Evolutionary conservation across 2,888 invertebrate species (phyloP).

Genomic region (Slavum lentiscoides): DNA sequence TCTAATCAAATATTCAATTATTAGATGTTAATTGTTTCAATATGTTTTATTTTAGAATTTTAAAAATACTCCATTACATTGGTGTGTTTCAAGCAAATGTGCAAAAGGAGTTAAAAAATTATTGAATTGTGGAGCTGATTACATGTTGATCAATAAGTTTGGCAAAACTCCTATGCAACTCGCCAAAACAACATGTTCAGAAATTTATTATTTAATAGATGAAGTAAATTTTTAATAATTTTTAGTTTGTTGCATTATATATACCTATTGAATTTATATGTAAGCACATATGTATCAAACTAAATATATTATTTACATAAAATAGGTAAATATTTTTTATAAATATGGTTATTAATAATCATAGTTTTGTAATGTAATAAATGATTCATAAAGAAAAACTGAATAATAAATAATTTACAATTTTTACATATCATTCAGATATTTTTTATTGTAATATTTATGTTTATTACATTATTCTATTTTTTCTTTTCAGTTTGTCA

Average conservation of each 20-base stretch:
- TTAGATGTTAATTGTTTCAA: neutral
- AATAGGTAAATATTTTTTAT: no score
- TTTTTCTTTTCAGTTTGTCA: constrained; percentile 19
- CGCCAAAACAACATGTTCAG: constrained; percentile 60
- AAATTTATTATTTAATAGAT: constrained; percentile 29
- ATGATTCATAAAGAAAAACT: no score
- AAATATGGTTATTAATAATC: no score
- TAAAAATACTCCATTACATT: constrained; percentile 90
- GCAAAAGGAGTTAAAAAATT: constrained; percentile 70
- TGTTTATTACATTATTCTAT: neutral
- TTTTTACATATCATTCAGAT: neutral
- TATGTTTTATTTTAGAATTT: constrained; percentile 63
- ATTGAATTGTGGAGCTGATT: constrained; percentile 75
- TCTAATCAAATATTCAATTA: neutral
- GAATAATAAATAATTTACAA: neutral
- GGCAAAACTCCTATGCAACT: constrained; percentile 71
- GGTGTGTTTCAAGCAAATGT: constrained; percentile 87
- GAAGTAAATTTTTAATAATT: constrained; percentile 13
- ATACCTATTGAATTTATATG: no score
- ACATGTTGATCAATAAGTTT: constrained; percentile 72
- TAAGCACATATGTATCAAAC: no score
- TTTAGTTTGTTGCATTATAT: neutral
- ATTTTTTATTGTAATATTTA: neutral
- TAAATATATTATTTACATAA: no score
- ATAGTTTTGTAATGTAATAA: no score